phyloP scores from a whole-genome alignment of 92 coral and sea anemone genomes.

The Porites lobata region DNA sequence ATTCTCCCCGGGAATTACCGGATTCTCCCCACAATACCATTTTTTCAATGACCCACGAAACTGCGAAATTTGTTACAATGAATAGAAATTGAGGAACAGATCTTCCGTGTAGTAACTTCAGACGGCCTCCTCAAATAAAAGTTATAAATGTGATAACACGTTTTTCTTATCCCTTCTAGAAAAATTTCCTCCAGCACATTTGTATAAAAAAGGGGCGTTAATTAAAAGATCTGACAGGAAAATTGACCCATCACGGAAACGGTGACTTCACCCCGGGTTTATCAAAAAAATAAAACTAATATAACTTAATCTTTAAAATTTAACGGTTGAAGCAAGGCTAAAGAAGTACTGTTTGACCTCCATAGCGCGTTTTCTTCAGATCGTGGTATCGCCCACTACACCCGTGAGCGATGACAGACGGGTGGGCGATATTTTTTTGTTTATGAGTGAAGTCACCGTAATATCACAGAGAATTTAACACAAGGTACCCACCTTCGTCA shows the following conservation, averaged over 20 bases:
- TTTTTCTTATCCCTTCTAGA: not conserved
- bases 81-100: not conserved
- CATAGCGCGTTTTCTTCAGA: not conserved
- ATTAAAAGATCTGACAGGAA: not conserved
- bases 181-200: not conserved
- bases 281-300: not conserved
- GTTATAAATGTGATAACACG: too few species aligned
- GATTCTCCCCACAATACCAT: not conserved
- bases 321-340: not conserved
- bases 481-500: conserved; percentile 45
- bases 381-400: not conserved
- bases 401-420: not conserved
- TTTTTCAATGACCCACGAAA: not conserved
- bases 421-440: conserved; percentile 41
- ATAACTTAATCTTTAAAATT: not conserved
- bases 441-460: conserved; percentile 51
- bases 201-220: not conserved
- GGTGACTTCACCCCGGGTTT: conserved; percentile 42
- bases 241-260: not conserved
- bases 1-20: too few species aligned
- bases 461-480: conserved; percentile 23
- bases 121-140: not conserved
- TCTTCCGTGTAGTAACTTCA: not conserved
- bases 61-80: not conserved
- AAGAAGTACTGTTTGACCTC: not conserved